These are phyloP conservation scores for Tholera decimalis DNA, from an alignment of 2,888 invertebrate genomes.

Conservation along the genomic window DNA sequence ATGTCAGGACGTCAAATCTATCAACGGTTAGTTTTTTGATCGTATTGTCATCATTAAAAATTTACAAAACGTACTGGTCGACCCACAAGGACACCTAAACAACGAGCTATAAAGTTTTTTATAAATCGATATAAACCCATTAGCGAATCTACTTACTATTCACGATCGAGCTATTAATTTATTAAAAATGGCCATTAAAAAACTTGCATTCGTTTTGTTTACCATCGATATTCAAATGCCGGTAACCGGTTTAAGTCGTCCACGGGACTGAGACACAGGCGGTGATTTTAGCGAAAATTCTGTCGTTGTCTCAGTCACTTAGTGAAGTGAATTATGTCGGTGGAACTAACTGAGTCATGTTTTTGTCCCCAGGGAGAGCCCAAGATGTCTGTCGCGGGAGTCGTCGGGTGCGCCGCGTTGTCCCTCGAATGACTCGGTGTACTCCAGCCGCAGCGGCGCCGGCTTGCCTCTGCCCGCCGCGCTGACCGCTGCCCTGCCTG, in stretches of 20 bases:
- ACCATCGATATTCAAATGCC: slow-evolving; percentile 74
- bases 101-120: slow-evolving; percentile 55
- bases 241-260: slow-evolving; percentile 71
- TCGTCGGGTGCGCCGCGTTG: slow-evolving; percentile 94
- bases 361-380: slow-evolving; percentile 95
- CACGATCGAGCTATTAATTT: slow-evolving; percentile 70
- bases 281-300: slow-evolving; percentile 70
- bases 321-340: slow-evolving; percentile 73
- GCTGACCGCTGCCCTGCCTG: slow-evolving; percentile 93
- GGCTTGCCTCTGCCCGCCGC: slow-evolving; percentile 90
- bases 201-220: slow-evolving; percentile 71
- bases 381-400: slow-evolving; percentile 96
- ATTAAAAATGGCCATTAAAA: slow-evolving; percentile 68
- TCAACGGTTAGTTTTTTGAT: slow-evolving; percentile 40
- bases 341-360: slow-evolving; percentile 70
- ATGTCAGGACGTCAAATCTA: slow-evolving; percentile 42
- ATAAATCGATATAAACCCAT: slow-evolving; percentile 59
- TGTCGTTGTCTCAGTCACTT: no score
- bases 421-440: slow-evolving; percentile 95
- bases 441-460: slow-evolving; percentile 92
- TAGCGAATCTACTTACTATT: slow-evolving; percentile 67
- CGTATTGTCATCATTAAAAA: slow-evolving; percentile 46
- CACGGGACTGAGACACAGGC: slow-evolving; percentile 58
- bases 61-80: slow-evolving; percentile 43
- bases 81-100: slow-evolving; percentile 56